Evolutionary conservation across 2,888 invertebrate species (phyloP), one percentile per base, ranked within the genome.

Genomic region (Drosophila tanythrix): DNA sequence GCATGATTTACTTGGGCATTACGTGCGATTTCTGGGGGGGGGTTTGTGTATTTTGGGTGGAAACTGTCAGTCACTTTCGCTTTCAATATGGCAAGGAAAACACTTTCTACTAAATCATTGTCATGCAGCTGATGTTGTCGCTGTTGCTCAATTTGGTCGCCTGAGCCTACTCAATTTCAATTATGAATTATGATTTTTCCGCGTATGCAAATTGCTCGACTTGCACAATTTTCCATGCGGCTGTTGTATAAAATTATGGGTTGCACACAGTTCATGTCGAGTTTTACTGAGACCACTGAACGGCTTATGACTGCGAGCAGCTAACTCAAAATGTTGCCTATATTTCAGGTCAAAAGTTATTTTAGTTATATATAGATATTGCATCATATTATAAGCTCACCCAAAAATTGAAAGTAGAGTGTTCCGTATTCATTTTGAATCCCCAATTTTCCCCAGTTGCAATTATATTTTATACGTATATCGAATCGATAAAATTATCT

Each of bases 51-150:
- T 53, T 56, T 35, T 50, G 63, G 62, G 51, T 60, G 70, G 58
- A 43, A 63, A 27, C 57, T 36, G 58, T 35, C 40, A 29, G 56
- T 76, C 80, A 90, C 88, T 89, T 90, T 90, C 90, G 81, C 70
- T 86, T 90, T 88, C 84, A 50, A 40, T 76, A 18, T 18, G 62
- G 57, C 55, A 70, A 76, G 72, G 85, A 76, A 81, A 82, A 50
- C 74, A 82, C 90, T 90, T 90, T 90, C 90, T 89, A 80, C 90
- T 81, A 78, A 69, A 79, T 73, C 78, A 76, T 76, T 87, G 70
- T 57, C 74, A 77, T 79, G 60, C 59, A 33, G 35, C 35, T 33
- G 56, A 33, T 52, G 66, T 48, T 43, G 29, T 46, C 1, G 40
- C 48, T 29, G 50, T 76, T 67, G 70, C 75, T 62, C 38, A 72